Base-by-base conservation (phyloP, 2,113 vertebrate genomes). In the Ciconia boyciana region DNA sequence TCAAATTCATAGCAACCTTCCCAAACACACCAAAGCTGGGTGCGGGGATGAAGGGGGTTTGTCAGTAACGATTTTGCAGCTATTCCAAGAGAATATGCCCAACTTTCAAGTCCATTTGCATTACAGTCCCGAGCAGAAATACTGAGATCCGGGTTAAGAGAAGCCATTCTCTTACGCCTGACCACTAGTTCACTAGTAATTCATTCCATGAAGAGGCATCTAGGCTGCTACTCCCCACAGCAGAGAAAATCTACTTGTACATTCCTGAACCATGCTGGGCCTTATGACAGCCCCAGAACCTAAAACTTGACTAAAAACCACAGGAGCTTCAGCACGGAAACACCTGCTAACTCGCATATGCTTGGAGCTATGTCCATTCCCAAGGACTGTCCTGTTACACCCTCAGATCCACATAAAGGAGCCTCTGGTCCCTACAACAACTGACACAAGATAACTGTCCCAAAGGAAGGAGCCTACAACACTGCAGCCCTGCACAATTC, bases 251-350 rank as follows among this genome's bases (percentile, higher is more conserved):
- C 87, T 93, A 81, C 55, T 69, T 82, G 83, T 78, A 78, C 83
- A 75, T 89, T 93, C 87, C 93, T 78, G 80, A 89, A 88, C 71
- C 93, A 82, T 49, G 93, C 83, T 82, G 90, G 91, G 94, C 88
- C 71, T 70, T 58, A 51, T 0, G 29, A 88, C 93, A 93, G 70
- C 93, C 64, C 64, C 79, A 51, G 32, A 80, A 87, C 55, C 92
- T 89, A 89, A 51, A 62, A 72, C 21, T 34, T 12, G 44, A 57
- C 91, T 85, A 65, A 68, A 89, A 83, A 43, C 20, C 79, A 74
- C 57, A 61, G 78, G 81, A 87, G 91, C 49, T 90, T 83, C 94
- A n/a, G 65, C 77, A 18, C 2, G 24, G 91, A 65, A 90, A 46
- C 86, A 36, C 75, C 84, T 29, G 52, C 28, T 51, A 46, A 84